These are phyloP conservation scores for Pyrgus malvae DNA, from an alignment of 2,888 invertebrate genomes.

Conservation along the genomic window DNA sequence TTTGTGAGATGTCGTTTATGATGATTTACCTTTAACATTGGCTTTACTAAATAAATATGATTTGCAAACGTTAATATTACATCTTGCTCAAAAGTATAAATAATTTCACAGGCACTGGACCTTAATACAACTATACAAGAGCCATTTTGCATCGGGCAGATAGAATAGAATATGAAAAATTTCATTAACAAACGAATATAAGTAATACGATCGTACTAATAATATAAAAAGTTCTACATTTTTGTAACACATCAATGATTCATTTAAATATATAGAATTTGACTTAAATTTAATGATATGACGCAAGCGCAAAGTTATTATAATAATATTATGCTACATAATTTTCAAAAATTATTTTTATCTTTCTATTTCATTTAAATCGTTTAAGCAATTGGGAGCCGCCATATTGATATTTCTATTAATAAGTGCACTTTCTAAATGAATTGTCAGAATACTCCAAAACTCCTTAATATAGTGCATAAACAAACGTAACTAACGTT, in stretches of 20 bases:
- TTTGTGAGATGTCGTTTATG: not conserved
- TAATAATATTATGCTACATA: conserved; percentile 19
- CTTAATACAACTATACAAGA: conserved; percentile 28
- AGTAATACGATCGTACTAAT: conserved; percentile 33
- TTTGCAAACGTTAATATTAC: too few relatives aligned
- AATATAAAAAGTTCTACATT: conserved; percentile 16
- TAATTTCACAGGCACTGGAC: conserved; percentile 4
- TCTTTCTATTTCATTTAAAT: conserved; percentile 5
- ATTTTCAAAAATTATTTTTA: conserved; percentile 14
- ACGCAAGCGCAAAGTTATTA: conserved; percentile 62
- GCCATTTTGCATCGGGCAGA: conserved; percentile 45
- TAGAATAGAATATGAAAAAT: conserved; percentile 38
- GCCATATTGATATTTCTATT: not conserved
- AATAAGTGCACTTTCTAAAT: conserved; percentile 11
- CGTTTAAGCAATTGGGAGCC: not conserved
- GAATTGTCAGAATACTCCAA: not conserved
- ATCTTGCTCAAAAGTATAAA: not conserved
- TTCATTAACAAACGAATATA: conserved; percentile 41
- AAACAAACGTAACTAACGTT: too few relatives aligned
- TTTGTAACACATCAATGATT: conserved; percentile 35
- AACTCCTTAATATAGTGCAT: too few relatives aligned
- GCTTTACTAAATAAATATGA: too few relatives aligned
- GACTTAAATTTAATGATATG: conserved; percentile 76
- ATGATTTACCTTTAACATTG: not conserved
- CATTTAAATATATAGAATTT: conserved; percentile 43